Evolutionary conservation across 2,797 vertebrate species (phyloP).

Genomic region (Sebastes dallii): DNA sequence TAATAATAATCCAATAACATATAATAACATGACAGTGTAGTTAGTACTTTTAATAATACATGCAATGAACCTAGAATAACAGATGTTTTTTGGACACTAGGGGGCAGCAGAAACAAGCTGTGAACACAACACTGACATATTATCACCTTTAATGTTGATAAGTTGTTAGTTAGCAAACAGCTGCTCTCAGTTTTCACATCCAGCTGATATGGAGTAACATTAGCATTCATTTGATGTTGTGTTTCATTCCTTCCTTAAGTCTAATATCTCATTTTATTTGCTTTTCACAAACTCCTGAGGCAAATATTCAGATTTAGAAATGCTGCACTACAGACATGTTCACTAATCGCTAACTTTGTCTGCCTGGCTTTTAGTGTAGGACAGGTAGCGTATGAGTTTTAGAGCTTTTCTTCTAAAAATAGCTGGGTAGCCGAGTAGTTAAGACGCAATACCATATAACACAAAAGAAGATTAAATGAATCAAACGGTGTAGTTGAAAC

Average conservation of each 20-base stretch:
- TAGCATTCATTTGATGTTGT: background rate
- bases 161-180: background rate
- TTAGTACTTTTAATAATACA: background rate
- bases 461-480: background rate
- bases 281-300: no score
- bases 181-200: background rate
- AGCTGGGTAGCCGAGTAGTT: background rate
- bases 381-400: background rate
- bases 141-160: background rate
- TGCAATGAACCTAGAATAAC: background rate
- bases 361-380: background rate
- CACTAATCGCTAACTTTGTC: no score
- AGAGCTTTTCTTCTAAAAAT: background rate
- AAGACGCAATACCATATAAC: background rate
- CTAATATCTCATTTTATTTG: no score
- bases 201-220: background rate
- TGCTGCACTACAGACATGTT: no score
- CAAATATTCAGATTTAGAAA: no score
- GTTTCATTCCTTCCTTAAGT: no score
- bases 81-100: background rate
- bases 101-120: background rate
- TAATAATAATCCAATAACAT: no score
- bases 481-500: background rate
- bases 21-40: no score
- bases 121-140: background rate